phyloP scores from a whole-genome alignment of 2,888 invertebrate genomes.

The Schizaphis graminum region DNA sequence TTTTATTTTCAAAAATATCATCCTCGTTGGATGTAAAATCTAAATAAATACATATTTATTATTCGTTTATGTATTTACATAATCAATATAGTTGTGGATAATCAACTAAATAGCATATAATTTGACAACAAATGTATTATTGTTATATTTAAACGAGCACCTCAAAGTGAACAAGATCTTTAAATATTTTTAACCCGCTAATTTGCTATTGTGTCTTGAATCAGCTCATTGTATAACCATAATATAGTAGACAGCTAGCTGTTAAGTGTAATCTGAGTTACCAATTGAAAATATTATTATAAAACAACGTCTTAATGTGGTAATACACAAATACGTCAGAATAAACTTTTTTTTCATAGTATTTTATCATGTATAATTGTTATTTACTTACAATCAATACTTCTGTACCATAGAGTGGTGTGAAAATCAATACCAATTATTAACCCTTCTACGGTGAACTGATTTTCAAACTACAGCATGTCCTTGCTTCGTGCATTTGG shows the following conservation, averaged over 20 bases:
- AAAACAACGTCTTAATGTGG: neutral
- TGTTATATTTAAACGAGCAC: neutral
- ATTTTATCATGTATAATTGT: neutral
- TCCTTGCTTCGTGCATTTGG: no score
- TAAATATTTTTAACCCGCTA: no score
- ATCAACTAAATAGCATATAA: neutral
- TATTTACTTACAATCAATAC: neutral
- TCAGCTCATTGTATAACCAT: neutral
- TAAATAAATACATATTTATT: neutral
- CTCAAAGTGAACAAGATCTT: neutral
- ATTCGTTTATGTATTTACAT: neutral
- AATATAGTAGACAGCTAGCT: neutral
- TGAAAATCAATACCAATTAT: neutral
- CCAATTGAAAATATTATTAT: neutral
- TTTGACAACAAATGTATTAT: neutral
- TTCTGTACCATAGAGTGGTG: neutral
- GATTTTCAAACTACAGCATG: no score
- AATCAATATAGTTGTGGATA: neutral
- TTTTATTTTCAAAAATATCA: no score
- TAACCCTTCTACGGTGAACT: no score
- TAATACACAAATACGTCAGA: neutral
- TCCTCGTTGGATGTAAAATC: neutral
- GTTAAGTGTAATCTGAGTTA: neutral
- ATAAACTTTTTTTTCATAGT: neutral
- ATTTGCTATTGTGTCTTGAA: neutral